These are phyloP conservation scores for Siderastrea siderea DNA, from an alignment of 92 coral and sea anemone genomes.

Conservation along the genomic window DNA sequence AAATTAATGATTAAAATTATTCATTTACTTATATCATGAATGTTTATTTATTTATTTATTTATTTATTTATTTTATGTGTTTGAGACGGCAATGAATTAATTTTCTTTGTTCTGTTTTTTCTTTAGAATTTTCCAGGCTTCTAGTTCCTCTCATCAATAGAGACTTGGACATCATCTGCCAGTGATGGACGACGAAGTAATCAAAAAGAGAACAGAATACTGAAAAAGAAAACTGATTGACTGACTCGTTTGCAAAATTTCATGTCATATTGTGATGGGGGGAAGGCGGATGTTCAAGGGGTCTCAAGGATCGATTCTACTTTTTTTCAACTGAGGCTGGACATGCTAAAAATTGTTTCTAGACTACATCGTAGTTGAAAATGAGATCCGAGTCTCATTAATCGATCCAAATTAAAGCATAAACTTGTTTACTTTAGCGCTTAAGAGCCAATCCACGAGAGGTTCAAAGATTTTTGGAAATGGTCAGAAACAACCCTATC, in stretches of 20 bases:
- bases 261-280: neutral
- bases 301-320: neutral
- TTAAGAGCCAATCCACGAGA: too few relatives aligned
- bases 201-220: neutral
- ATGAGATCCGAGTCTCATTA: too few relatives aligned
- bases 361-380: too few relatives aligned
- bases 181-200: neutral
- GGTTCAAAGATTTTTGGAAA: too few relatives aligned
- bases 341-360: too few relatives aligned
- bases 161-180: slow-evolving; percentile 42
- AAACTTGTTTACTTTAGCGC: too few relatives aligned
- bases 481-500: too few relatives aligned
- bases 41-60: neutral
- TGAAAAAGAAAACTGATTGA: neutral
- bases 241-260: neutral
- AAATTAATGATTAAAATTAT: too few relatives aligned
- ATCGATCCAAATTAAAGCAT: too few relatives aligned
- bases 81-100: neutral
- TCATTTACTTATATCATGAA: too few relatives aligned
- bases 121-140: slow-evolving; percentile 49
- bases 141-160: slow-evolving; percentile 48
- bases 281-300: neutral
- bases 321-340: too few relatives aligned
- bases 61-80: neutral
- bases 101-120: neutral